phyloP scores from a whole-genome alignment of 2,888 invertebrate species.

The Globia sparganii region DNA sequence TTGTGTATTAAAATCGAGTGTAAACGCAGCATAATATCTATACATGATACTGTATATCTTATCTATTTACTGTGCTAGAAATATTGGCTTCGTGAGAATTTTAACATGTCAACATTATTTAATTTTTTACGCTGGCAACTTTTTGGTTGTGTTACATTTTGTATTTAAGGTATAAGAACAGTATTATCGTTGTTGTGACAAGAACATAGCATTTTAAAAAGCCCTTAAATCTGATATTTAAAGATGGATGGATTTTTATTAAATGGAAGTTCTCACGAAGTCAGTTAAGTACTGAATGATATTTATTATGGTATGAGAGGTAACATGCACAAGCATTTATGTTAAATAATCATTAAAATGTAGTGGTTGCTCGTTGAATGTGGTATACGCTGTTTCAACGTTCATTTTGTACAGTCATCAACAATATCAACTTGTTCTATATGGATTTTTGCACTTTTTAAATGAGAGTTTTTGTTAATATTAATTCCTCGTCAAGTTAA shows the following conservation, averaged over 20 bases:
- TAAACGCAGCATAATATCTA: constrained; percentile 44
- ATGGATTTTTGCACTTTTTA: constrained; percentile 18
- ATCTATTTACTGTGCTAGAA: constrained; percentile 52
- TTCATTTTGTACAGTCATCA: constrained; percentile 62
- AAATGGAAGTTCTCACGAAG: constrained; percentile 64
- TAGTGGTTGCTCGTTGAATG: constrained; percentile 67
- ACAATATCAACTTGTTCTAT: constrained; percentile 48
- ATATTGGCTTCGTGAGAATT: constrained; percentile 68
- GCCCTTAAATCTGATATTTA: constrained; percentile 13
- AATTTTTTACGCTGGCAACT: constrained; percentile 43
- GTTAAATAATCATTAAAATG: constrained; percentile 66
- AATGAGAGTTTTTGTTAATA: constrained; percentile 20
- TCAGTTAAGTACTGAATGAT: constrained; percentile 58
- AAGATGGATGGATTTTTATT: constrained; percentile 13
- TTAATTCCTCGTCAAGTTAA: constrained; percentile 5
- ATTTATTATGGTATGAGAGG: constrained; percentile 66
- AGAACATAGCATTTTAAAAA: constrained; percentile 24
- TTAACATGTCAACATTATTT: constrained; percentile 50
- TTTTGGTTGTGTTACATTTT: constrained; percentile 56
- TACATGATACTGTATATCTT: constrained; percentile 45
- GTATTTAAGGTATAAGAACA: constrained; percentile 60
- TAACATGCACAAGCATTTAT: constrained; percentile 75
- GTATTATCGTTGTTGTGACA: constrained; percentile 68
- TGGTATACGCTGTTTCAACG: constrained; percentile 64
- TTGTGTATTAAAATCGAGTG: constrained; percentile 41